Conservation (phyloP, 2,797 vertebrate genomes). For the Rousettus madagascariensis region DNA sequence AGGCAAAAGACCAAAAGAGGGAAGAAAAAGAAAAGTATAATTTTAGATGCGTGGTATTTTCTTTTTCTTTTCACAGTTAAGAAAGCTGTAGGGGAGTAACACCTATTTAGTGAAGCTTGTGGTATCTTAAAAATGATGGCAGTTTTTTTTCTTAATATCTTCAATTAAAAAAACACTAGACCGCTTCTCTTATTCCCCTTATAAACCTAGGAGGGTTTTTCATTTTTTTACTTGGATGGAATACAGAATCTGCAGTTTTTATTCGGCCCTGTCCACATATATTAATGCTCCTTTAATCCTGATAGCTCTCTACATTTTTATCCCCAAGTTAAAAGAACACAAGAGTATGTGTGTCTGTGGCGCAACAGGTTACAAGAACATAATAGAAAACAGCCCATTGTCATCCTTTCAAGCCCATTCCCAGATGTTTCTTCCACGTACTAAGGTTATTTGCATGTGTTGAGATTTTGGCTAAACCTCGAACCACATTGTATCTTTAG, state of each 20-base stretch:
- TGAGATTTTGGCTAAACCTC: slow-evolving; percentile 46
- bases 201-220: background rate
- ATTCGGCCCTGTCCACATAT: background rate
- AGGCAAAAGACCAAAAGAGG: background rate
- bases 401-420: slow-evolving; percentile 20
- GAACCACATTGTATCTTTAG: background rate
- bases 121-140: background rate
- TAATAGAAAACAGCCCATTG: slow-evolving; percentile 44
- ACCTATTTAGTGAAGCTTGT: background rate
- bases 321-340: background rate
- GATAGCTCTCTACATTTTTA: background rate
- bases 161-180: background rate
- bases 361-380: slow-evolving; percentile 31
- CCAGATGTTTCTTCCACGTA: slow-evolving; percentile 40
- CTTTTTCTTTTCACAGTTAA: background rate
- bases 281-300: background rate
- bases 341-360: background rate
- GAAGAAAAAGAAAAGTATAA: background rate
- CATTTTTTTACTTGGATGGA: slow-evolving; percentile 22
- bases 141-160: background rate
- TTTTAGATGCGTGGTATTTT: background rate
- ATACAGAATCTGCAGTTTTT: background rate
- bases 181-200: background rate
- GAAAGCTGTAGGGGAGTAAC: background rate
- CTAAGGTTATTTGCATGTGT: slow-evolving; percentile 23